Percentiles rank a stretch among this genome's conserved stretches.
phyloP scores from a whole-genome alignment of 2,797 vertebrate genomes.

The Premnoplex brunnescens region DNA sequence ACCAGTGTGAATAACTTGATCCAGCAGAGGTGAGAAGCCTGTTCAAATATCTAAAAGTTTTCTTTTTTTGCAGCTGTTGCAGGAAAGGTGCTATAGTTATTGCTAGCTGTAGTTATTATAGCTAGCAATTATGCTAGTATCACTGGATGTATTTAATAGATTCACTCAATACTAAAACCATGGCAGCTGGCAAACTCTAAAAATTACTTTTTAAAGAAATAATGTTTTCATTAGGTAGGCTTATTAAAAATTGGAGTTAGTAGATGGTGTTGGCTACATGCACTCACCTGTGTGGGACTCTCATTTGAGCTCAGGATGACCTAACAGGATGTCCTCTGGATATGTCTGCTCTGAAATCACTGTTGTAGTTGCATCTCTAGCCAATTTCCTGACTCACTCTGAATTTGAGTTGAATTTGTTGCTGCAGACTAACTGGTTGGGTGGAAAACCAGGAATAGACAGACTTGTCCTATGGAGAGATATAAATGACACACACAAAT shows the following conservation, averaged over 20 bases:
- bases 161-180: neutral
- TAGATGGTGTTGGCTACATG: neutral
- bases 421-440: neutral
- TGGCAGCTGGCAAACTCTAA: neutral
- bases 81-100: neutral
- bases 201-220: neutral
- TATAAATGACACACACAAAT: neutral
- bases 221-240: neutral
- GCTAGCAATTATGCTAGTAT: neutral
- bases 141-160: neutral
- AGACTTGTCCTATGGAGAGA: neutral
- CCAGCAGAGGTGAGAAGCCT: neutral
- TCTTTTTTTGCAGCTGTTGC: neutral
- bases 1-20: neutral
- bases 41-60: neutral
- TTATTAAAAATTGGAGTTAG: neutral
- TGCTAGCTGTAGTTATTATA: neutral
- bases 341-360: neutral
- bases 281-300: fast-evolving
- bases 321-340: neutral
- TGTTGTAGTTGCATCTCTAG: neutral
- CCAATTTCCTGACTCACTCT: neutral
- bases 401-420: neutral
- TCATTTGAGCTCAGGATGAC: neutral
- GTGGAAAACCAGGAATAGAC: neutral